A percentile compares a stretch with the other conserved stretches of the same genome.
Conservation (phyloP, 1,140 invertebrate genomes). For the Portunus trituberculatus region DNA sequence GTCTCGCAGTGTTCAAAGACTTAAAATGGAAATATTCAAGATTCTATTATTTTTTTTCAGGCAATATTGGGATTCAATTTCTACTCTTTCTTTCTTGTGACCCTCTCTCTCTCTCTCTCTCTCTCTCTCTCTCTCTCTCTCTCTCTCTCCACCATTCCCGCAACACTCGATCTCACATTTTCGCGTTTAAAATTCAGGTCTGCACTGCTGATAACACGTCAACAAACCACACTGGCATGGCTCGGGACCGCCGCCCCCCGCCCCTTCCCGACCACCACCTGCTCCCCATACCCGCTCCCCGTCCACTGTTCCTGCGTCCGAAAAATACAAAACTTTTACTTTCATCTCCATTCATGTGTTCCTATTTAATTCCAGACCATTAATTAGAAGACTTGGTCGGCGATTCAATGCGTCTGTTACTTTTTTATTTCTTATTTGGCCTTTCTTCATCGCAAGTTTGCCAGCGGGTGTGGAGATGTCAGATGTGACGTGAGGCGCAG, state of each 20-base stretch:
- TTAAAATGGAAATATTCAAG: no score
- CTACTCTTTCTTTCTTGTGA: background rate
- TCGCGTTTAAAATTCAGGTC: slow-evolving; percentile 45
- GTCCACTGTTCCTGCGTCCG: background rate
- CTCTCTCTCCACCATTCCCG: background rate
- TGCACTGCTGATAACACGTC: slow-evolving; percentile 25
- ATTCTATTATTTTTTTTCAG: no score
- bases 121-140: background rate
- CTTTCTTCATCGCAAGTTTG: background rate
- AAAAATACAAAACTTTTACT: background rate
- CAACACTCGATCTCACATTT: background rate
- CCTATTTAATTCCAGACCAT: background rate
- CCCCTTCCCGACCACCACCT: background rate
- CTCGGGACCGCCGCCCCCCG: background rate
- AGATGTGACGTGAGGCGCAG: background rate
- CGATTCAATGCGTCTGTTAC: background rate
- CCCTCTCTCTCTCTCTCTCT: background rate
- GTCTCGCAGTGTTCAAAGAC: no score
- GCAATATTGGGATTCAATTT: no score
- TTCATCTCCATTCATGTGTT: background rate
- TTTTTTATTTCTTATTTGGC: background rate
- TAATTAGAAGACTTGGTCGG: background rate
- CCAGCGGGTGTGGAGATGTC: background rate
- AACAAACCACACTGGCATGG: background rate
- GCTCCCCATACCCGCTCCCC: background rate